Conservation (phyloP, 2,113 vertebrate genomes). For the Geococcyx californianus region DNA sequence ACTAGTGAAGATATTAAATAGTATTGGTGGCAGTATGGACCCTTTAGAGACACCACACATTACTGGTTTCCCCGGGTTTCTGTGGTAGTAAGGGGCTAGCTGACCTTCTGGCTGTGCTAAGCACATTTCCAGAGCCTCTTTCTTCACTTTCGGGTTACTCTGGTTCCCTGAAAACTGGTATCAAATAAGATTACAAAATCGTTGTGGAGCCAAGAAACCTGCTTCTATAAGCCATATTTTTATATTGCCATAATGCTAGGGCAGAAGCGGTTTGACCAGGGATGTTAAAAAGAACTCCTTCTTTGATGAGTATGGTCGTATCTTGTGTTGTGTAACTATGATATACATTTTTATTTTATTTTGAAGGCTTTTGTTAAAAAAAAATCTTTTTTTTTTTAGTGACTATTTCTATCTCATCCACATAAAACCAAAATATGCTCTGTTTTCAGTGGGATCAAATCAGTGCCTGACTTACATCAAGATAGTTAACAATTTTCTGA, state of each 20-base stretch:
- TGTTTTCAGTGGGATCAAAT: constrained; percentile 6
- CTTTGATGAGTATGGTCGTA: background rate
- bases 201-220: background rate
- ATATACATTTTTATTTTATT: background rate
- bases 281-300: background rate
- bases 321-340: background rate
- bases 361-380: background rate
- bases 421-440: background rate
- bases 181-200: background rate
- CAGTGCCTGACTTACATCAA: constrained; percentile 21
- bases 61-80: background rate
- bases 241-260: background rate
- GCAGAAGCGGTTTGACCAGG: background rate
- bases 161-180: background rate
- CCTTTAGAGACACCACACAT: background rate
- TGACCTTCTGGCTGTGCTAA: background rate
- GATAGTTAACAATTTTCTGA: constrained; percentile 48
- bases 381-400: background rate
- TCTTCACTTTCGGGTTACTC: background rate
- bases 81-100: background rate
- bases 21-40: background rate
- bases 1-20: background rate
- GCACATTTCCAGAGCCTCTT: rapidly evolving
- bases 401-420: background rate
- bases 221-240: background rate